These are phyloP conservation scores for Callaeas wilsoni DNA, from an alignment of 2,113 vertebrate species.

Conservation along the genomic window DNA sequence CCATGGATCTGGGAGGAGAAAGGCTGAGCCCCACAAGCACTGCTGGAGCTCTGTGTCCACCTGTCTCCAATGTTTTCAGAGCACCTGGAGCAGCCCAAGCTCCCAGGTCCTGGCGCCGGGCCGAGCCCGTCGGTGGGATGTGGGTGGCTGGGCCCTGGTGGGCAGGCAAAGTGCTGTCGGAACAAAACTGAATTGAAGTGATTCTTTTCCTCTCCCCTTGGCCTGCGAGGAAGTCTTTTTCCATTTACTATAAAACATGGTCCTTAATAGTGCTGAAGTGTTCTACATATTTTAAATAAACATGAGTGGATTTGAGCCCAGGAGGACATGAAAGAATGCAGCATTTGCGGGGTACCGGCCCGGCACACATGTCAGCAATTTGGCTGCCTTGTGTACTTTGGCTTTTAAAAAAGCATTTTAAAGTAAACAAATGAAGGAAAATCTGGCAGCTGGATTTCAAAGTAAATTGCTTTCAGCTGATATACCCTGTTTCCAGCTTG, in stretches of 20 bases:
- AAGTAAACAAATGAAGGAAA: slow-evolving; percentile 94
- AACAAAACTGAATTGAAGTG: slow-evolving; percentile 80
- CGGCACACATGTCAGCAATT: slow-evolving; percentile 96
- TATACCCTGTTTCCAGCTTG: slow-evolving; percentile 84
- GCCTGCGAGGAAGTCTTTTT: slow-evolving; percentile 80
- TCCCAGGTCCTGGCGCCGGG: neutral
- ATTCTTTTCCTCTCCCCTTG: slow-evolving; percentile 66
- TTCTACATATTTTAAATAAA: slow-evolving; percentile 96
- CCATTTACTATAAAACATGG: slow-evolving; percentile 85
- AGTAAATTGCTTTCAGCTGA: slow-evolving; percentile 98
- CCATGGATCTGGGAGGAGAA: neutral
- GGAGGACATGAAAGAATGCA: slow-evolving; percentile 92
- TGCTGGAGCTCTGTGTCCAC: neutral
- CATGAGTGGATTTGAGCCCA: slow-evolving; percentile 84
- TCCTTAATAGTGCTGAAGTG: slow-evolving; percentile 92
- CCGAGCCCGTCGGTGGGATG: neutral
- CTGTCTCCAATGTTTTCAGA: neutral
- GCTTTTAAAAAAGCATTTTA: slow-evolving; percentile 91
- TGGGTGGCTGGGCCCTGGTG: slow-evolving; percentile 4
- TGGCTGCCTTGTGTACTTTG: slow-evolving; percentile 97
- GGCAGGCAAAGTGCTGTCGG: slow-evolving; percentile 74
- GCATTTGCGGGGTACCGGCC: slow-evolving; percentile 79
- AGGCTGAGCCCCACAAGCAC: neutral
- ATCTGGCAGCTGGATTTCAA: slow-evolving; percentile 90
- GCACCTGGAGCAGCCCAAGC: neutral